phyloP scores from a whole-genome alignment of 2,797 vertebrate species.

The Heteromormyrus szaboi region DNA sequence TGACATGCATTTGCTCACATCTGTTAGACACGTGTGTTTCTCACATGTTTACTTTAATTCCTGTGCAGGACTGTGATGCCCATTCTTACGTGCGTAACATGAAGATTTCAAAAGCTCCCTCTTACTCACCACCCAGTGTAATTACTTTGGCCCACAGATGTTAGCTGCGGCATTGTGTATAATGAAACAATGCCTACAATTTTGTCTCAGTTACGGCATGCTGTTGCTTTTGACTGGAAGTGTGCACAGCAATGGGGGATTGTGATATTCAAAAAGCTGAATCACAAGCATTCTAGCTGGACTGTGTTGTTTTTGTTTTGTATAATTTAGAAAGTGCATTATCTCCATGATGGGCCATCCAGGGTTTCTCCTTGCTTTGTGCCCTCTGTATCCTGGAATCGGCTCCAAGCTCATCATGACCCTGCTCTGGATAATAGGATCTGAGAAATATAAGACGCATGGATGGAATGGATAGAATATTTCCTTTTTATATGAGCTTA shows the following conservation, averaged over 20 bases:
- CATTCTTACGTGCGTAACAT: neutral
- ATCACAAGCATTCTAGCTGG: neutral
- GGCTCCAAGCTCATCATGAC: neutral
- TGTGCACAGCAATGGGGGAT: neutral
- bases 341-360: neutral
- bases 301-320: slow-evolving; percentile 4
- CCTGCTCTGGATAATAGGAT: neutral
- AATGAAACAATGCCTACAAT: neutral
- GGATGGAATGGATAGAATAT: slow-evolving; percentile 2
- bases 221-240: neutral
- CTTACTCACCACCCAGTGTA: neutral
- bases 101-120: neutral
- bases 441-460: neutral
- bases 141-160: neutral
- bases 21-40: slow-evolving; percentile 44
- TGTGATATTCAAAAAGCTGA: neutral
- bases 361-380: neutral
- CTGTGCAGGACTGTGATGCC: neutral
- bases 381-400: neutral
- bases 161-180: neutral
- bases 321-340: neutral
- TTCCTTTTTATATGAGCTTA: neutral
- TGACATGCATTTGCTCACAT: slow-evolving; percentile 14
- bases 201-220: neutral
- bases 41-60: neutral